Base-by-base conservation (phyloP, 2,888 invertebrate genomes). In the Oligia strigilis region DNA sequence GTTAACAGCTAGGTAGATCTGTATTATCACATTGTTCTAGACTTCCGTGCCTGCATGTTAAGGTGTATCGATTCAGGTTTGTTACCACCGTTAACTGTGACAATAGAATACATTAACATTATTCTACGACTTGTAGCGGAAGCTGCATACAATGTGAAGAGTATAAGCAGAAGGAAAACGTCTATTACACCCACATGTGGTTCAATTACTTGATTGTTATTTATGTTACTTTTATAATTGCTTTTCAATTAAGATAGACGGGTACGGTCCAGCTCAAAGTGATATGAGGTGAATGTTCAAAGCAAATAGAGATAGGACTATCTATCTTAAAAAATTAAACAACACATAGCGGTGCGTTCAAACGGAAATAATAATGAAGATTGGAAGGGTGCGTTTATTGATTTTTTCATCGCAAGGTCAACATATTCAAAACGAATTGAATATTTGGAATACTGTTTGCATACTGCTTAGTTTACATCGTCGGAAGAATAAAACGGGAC, bases 181-280 rank as follows among this genome's bases (percentile, higher is more conserved):
- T 84, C 71, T 65, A 90, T 87, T 86, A 89, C 87, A 83, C 79
- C 23, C 60, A 58, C 71, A 77, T 80, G 93, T 92, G 93, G 89
- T 91, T 91, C 92, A 93, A 93, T 94, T 93, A 89, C 85, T 90
- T 93, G 92, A 96, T 94, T 95, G 95, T 92, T 95, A 96, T 95
- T 96, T 95, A 96, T 94, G 94, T 91, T 82, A 86, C 84, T 89
- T 89, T 90, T 92, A 92, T 94, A 94, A 94, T 94, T 93, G 92
- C 90, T 92, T 93, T 94, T 93, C 93, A 94, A 94, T 95, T 94
- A 93, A 90, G 92, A 92, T 86, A 85, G 81, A 88, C 84, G 84
- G 76, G 81, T 80, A 80, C 69, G 72, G 64, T 66, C 66, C 80
- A 77, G 67, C 62, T 79, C 43, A 66, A 75, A 55, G n/a, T 70